Evolutionary conservation across 23 tunicate genomes (phyloP).

Genomic region (Styela plicata): DNA sequence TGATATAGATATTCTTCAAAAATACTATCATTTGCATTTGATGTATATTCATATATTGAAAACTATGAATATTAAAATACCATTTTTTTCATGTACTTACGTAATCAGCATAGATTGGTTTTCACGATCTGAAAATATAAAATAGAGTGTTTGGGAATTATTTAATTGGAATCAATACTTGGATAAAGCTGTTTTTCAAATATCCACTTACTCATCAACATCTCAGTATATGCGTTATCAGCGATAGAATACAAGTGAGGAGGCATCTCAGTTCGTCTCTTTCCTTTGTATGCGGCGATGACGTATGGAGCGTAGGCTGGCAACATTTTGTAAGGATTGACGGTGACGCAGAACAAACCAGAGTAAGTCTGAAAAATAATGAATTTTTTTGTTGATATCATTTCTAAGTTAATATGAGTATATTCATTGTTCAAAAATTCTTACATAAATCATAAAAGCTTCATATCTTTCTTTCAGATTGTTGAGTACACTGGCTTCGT

Average conservation of each 20-base stretch:
- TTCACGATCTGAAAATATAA: conserved; percentile 50
- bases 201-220: conserved; percentile 66
- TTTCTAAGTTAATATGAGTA: neutral
- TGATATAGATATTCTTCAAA: no score
- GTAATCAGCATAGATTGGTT: conserved; percentile 82
- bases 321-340: conserved; percentile 76
- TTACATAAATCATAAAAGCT: conserved; percentile 84
- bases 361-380: conserved; percentile 66
- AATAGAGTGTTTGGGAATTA: no score
- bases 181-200: no score
- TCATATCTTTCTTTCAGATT: conserved; percentile 69
- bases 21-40: no score
- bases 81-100: conserved; percentile 28
- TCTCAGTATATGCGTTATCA: conserved; percentile 76
- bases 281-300: conserved; percentile 73
- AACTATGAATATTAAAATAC: no score
- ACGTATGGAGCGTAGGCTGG: conserved; percentile 71
- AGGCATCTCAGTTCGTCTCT: conserved; percentile 85
- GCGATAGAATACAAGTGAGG: conserved; percentile 86
- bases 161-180: neutral
- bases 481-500: conserved; percentile 87
- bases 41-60: no score
- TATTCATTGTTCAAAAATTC: conserved; percentile 8
- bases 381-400: neutral
- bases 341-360: conserved; percentile 85